Evolutionary conservation across 2,888 invertebrate genomes (phyloP).

Genomic region (Aplocera efformata): DNA sequence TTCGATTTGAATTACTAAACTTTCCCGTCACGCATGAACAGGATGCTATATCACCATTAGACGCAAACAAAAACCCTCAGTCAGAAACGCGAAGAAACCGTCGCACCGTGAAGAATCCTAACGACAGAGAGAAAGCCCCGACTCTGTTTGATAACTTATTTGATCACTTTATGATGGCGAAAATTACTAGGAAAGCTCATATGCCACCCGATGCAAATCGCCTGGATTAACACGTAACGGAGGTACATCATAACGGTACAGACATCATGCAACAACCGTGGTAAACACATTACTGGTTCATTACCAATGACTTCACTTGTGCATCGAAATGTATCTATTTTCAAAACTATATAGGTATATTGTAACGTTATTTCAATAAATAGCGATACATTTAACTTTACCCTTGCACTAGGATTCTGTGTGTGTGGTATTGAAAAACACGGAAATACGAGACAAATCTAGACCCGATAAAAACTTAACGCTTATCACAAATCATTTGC

Average conservation of each 20-base stretch:
- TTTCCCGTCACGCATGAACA: slow-evolving; percentile 29
- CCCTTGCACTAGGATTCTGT: too few species aligned
- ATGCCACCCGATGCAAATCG: slow-evolving; percentile 69
- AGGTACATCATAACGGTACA: slow-evolving; percentile 58
- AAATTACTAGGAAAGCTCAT: slow-evolving; percentile 68
- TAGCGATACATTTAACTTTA: too few species aligned
- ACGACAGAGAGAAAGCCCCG: slow-evolving; percentile 65
- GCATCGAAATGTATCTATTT: slow-evolving; percentile 23
- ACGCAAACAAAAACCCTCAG: slow-evolving; percentile 61
- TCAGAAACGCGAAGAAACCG: slow-evolving; percentile 47
- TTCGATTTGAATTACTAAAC: slow-evolving; percentile 12
- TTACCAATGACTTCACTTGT: slow-evolving; percentile 58
- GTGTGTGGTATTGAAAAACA: too few species aligned
- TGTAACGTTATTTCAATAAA: too few species aligned
- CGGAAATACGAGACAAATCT: too few species aligned
- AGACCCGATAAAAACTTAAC: too few species aligned
- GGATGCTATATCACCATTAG: slow-evolving; percentile 57
- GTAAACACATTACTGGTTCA: slow-evolving; percentile 31
- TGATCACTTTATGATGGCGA: slow-evolving; percentile 78
- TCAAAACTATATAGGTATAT: too few species aligned
- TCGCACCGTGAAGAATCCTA: slow-evolving; percentile 63
- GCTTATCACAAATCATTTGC: too few species aligned
- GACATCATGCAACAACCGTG: slow-evolving; percentile 54
- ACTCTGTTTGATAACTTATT: slow-evolving; percentile 68
- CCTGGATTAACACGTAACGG: slow-evolving; percentile 57